A percentile compares a stretch with the other conserved stretches of the same genome.
Evolutionary conservation across 2,888 invertebrate species (phyloP).

Genomic region (Clivina fossor): DNA sequence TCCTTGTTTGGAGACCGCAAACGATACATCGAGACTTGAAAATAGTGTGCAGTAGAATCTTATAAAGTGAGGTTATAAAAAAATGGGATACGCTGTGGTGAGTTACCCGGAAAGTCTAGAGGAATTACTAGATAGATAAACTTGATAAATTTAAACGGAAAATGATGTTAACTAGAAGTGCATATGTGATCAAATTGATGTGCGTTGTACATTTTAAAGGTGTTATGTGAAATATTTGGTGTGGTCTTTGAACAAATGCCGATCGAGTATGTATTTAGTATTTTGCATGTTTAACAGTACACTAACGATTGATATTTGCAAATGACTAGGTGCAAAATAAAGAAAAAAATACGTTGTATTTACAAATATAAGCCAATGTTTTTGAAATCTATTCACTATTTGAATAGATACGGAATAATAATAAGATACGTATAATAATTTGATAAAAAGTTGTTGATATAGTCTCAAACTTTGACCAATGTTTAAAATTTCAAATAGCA

Average conservation of each 20-base stretch:
- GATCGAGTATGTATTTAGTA: no score
- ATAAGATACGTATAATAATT: no score
- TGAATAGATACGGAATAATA: no score
- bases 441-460: no score
- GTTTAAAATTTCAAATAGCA: no score
- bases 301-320: neutral
- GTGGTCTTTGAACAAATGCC: no score
- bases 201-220: neutral
- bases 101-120: neutral
- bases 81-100: no score
- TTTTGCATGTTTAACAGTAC: no score
- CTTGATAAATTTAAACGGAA: slow-evolving; percentile 16
- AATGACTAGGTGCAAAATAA: slow-evolving; percentile 13
- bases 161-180: slow-evolving; percentile 1
- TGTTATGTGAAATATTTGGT: neutral
- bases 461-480: no score
- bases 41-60: slow-evolving; percentile 1
- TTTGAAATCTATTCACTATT: no score
- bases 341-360: no score
- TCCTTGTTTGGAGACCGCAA: slow-evolving; percentile 19
- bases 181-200: slow-evolving; percentile 10
- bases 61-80: neutral
- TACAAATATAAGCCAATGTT: no score
- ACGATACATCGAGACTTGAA: neutral
- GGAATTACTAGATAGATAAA: neutral